Evolutionary conservation across 2,888 invertebrate species (phyloP).

Genomic region (Torymus auratus): DNA sequence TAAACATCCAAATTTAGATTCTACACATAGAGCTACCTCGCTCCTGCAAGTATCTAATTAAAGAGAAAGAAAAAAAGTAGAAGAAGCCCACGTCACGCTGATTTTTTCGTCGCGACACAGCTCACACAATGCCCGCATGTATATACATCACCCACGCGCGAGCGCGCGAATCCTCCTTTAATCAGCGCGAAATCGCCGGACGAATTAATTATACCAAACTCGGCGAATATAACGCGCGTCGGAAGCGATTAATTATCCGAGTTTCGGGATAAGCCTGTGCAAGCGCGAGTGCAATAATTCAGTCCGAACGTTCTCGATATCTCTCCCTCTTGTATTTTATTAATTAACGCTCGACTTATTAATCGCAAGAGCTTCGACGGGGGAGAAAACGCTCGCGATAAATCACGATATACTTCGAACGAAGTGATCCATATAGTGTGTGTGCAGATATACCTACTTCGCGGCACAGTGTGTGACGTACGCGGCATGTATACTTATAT

Average conservation of each 20-base stretch:
- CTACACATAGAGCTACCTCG: neutral
- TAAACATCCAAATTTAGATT: neutral
- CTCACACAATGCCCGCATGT: too few species aligned
- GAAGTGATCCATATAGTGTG: too few species aligned
- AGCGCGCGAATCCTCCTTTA: too few species aligned
- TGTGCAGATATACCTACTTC: neutral
- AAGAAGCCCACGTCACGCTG: too few species aligned
- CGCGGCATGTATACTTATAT: neutral
- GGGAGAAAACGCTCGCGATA: neutral
- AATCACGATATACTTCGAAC: neutral
- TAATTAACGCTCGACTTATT: constrained; percentile 13
- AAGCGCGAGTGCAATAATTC: neutral
- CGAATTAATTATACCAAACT: constrained; percentile 18
- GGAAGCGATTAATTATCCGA: constrained; percentile 36
- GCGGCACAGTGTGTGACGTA: neutral
- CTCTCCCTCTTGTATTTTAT: constrained; percentile 6
- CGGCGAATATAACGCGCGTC: neutral
- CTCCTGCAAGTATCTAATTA: too few species aligned
- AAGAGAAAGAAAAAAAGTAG: too few species aligned
- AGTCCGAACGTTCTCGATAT: constrained; percentile 24
- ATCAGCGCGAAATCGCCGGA: too few species aligned
- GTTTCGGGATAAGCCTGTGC: constrained; percentile 10
- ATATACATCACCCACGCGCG: too few species aligned
- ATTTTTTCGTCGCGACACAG: too few species aligned
- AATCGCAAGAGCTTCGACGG: too few species aligned